Evolutionary conservation across 2,113 vertebrate species (phyloP).

Genomic region (Pituophis catenifer): DNA sequence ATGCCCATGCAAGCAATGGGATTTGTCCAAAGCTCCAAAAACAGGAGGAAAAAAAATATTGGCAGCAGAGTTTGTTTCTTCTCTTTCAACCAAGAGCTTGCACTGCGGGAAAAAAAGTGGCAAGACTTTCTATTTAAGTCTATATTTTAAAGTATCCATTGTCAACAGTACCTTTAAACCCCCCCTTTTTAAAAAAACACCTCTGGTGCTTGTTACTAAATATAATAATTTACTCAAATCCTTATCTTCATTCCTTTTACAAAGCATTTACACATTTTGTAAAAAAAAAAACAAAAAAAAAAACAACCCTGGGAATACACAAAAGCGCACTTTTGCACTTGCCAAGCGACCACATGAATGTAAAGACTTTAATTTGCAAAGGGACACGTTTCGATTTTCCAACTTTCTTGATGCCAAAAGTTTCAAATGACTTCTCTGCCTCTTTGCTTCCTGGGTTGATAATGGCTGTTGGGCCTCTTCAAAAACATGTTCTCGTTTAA

Average conservation of each 20-base stretch:
- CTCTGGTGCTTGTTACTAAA: constrained; percentile 6
- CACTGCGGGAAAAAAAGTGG: background rate
- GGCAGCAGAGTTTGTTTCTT: background rate
- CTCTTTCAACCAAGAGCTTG: background rate
- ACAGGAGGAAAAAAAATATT: background rate
- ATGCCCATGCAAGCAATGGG: background rate
- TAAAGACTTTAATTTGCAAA: constrained; percentile 45
- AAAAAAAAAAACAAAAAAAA: background rate
- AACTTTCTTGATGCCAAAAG: background rate
- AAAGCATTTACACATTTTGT: background rate
- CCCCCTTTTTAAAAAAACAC: background rate
- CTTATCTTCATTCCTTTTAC: background rate
- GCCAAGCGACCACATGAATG: constrained; percentile 40
- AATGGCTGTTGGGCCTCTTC: background rate
- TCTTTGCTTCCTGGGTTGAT: background rate
- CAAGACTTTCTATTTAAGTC: background rate
- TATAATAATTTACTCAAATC: constrained; percentile 10
- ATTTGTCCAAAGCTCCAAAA: constrained; percentile 2
- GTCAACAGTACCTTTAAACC: background rate
- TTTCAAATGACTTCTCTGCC: background rate
- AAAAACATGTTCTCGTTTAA: background rate
- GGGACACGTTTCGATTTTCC: constrained; percentile 54
- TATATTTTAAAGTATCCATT: background rate
- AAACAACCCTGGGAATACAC: constrained; percentile 15
- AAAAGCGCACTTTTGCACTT: background rate